Evolutionary conservation across 2,888 invertebrate genomes (phyloP), one percentile per base, ranked within the genome.

Genomic region (Stenodema calcarata): DNA sequence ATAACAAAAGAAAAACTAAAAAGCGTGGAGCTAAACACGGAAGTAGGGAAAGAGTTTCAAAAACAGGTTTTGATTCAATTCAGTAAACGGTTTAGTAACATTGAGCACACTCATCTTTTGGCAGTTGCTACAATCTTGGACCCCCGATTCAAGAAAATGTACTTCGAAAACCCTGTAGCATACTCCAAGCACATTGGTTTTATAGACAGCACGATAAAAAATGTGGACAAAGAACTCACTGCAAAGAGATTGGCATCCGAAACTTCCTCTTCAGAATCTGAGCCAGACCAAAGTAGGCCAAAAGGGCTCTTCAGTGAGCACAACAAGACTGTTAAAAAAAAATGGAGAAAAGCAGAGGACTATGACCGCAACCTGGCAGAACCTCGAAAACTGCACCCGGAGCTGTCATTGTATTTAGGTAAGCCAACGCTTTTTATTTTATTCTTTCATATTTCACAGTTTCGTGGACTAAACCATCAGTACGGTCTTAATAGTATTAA

Each of bases 71-170:
- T 79, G 41, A 27, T 23, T n/a, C 79, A 79, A 79, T 42, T 35
- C 79, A 44, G 35, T 27, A 79, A 79, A 42, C 41, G 79, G 42
- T 79, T 79, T 28, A 42, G 79, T 35, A 44, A 27, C 28, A 79
- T 79, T 42, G 79, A 35, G 47, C 30, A 44, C 47, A 42, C 28
- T 27, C 41, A 35, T 79, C 79, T 79, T 27, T 44, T 79, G 28
- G 79, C 35, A 79, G 42, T 79, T 79, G 79, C 79, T 28, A 79
- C 79, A 44, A 27, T 79, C 27, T 42, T 79, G n/a, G 79, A 79
- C 79, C 79, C 79, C n/a, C 79, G 79, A n/a, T 79, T 79, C 79
- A 79, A 79, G 44, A 44, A 35, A n/a, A 44, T 42, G 16, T 79
- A 79, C 42, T 79, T 79, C 35, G 28, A 42, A 44, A 42, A 79